A percentile compares a stretch with the other conserved stretches of the same genome.
Conservation (phyloP, 2,888 invertebrate genomes). For the Apamea crenata region DNA sequence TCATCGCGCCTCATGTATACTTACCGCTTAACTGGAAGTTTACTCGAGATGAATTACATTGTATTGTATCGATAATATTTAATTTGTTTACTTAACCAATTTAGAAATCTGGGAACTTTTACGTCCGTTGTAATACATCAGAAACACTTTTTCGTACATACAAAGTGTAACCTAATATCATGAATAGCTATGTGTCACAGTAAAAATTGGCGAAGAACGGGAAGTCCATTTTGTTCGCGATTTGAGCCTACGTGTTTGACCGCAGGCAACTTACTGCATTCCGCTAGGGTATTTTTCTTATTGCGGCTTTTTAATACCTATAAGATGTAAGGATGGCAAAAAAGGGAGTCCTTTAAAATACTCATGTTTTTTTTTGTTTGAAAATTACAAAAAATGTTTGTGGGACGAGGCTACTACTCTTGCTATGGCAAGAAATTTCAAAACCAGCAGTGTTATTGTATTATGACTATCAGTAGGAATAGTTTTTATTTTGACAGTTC, state of each 20-base stretch:
- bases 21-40: slow-evolving; percentile 74
- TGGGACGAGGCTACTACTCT: background rate
- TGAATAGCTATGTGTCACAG: slow-evolving; percentile 18
- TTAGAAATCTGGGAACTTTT: slow-evolving; percentile 56
- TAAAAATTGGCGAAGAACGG: slow-evolving; percentile 17
- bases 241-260: slow-evolving; percentile 49
- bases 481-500: too few species aligned
- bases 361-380: too few species aligned
- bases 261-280: slow-evolving; percentile 30
- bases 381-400: background rate
- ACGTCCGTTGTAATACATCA: slow-evolving; percentile 8
- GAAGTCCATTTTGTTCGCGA: slow-evolving; percentile 29
- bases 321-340: background rate
- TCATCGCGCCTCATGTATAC: slow-evolving; percentile 74
- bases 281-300: background rate
- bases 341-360: background rate
- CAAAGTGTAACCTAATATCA: background rate
- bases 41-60: slow-evolving; percentile 78
- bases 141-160: slow-evolving; percentile 2
- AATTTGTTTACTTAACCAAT: slow-evolving; percentile 54
- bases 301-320: background rate
- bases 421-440: background rate
- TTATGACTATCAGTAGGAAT: too few species aligned
- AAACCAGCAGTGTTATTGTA: background rate
- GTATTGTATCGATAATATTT: slow-evolving; percentile 71